Evolutionary conservation across 2,113 vertebrate genomes (phyloP), one percentile per base, ranked within the genome.

Genomic region (Rhabdornis inornatus): DNA sequence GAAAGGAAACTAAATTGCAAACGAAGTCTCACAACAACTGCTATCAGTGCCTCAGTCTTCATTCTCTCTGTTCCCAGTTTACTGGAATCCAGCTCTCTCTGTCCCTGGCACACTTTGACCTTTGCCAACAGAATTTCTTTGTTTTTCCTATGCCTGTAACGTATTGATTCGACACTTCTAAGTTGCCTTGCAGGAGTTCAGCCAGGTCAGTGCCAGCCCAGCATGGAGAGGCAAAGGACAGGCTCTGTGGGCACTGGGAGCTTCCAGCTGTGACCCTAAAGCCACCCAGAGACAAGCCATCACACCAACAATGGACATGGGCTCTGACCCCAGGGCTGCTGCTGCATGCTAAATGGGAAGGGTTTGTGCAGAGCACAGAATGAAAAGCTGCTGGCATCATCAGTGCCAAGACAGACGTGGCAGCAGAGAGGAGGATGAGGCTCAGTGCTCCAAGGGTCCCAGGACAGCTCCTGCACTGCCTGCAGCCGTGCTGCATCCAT

Each of bases 61-160:
- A 56, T 14, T 52, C 15, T 24, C 50, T 53, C 57, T 28, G 24
- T 35, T 39, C 25, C 40, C 13, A 11, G 19, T 31, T 25, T 79
- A 24, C n/a, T 40, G 30, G 16, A 45, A 20, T 25, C 11, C 85
- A 49, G 57, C 30, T 71, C 49, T 55, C 64, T 70, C 75, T 40
- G 31, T 63, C 40, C 57, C 65, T 31, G 21, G 49, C 42, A 56
- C n/a, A 5, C 50, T 71, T 13, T 13, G 10, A 69, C 30, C n/a
- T 70, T 44, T 9, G 3, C 31, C 37, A 57, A 35, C 52, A 71
- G 61, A 71, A 39, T 27, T 13, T 40, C 37, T 70, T 81, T 75
- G 31, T 28, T 75, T 61, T 37, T 24, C 35, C 53, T 8, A 0
- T 10, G 27, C 56, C 66, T 8, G 1, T 40, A 28, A 49, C 0